A percentile compares a stretch with the other conserved stretches of the same genome.
Evolutionary conservation across 2,888 invertebrate genomes (phyloP).

Genomic region (Pandemis heparana): DNA sequence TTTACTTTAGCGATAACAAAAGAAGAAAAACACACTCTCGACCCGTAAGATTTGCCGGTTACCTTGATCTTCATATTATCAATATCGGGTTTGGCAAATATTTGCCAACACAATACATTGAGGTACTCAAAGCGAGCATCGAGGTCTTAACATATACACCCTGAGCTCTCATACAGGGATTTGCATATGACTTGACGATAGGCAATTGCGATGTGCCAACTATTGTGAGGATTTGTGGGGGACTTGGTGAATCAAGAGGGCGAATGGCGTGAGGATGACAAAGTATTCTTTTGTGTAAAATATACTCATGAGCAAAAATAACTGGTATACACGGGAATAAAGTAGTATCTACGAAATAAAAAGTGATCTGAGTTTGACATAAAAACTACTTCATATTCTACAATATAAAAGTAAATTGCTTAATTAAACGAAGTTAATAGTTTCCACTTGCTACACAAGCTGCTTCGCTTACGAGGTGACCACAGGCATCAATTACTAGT

Average conservation of each 20-base stretch:
- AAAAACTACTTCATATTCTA: not conserved
- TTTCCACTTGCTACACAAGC: not conserved
- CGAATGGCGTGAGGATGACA: too few relatives aligned
- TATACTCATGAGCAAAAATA: too few relatives aligned
- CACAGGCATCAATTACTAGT: slow-evolving; percentile 9
- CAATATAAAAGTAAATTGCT: not conserved
- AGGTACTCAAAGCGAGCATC: slow-evolving; percentile 8
- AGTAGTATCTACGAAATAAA: too few relatives aligned
- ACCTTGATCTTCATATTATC: not conserved
- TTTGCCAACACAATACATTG: slow-evolving; percentile 5
- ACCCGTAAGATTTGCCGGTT: not conserved
- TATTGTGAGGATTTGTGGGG: not conserved
- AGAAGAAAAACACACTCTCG: too few relatives aligned
- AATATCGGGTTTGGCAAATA: not conserved
- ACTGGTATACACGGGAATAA: too few relatives aligned
- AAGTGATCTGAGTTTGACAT: too few relatives aligned
- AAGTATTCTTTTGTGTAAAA: not conserved
- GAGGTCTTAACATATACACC: slow-evolving; percentile 4
- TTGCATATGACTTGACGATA: slow-evolving; percentile 19
- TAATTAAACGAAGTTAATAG: not conserved
- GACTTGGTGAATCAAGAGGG: not conserved
- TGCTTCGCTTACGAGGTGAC: not conserved
- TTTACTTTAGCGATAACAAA: too few relatives aligned
- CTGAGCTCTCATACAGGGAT: not conserved
- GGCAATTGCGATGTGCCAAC: not conserved